Conservation (phyloP, 2,888 invertebrate genomes). For the Ennomos fuscantarius region DNA sequence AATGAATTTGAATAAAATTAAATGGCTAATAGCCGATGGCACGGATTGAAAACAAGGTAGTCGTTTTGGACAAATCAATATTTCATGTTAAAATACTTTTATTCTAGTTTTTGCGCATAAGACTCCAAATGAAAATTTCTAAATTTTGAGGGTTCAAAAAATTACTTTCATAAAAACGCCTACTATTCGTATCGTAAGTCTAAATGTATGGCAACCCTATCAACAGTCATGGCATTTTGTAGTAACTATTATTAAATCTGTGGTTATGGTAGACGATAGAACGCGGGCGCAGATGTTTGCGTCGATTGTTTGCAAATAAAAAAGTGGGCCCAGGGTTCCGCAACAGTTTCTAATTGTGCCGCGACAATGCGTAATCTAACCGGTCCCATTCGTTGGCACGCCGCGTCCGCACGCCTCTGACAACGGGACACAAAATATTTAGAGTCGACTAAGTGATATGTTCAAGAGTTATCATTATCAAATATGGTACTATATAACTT, state of each 20-base stretch:
- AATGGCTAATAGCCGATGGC: no score
- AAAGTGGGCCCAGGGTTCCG: conserved; percentile 71
- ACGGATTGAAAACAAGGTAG: no score
- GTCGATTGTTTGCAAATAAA: conserved; percentile 80
- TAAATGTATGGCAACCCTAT: conserved; percentile 4
- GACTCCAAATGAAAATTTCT: no score
- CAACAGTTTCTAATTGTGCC: conserved; percentile 83
- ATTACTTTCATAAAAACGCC: neutral
- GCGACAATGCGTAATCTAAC: conserved; percentile 83
- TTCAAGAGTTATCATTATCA: no score
- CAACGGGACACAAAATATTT: conserved; percentile 43
- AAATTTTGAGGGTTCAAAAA: no score
- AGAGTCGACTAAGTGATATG: conserved; percentile 39
- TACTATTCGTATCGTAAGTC: neutral
- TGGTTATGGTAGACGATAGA: conserved; percentile 26
- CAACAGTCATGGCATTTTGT: no score
- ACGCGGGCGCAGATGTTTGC: conserved; percentile 73
- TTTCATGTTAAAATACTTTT: no score
- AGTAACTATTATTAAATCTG: no score
- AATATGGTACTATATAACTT: no score
- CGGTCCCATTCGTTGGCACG: conserved; percentile 77
- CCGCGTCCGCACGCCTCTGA: conserved; percentile 62
- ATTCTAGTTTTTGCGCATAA: no score
- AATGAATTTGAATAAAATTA: no score
- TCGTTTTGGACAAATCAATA: no score